These are phyloP conservation scores for Chloroceryle amazona DNA, from an alignment of 2,797 vertebrate genomes.

Conservation along the genomic window DNA sequence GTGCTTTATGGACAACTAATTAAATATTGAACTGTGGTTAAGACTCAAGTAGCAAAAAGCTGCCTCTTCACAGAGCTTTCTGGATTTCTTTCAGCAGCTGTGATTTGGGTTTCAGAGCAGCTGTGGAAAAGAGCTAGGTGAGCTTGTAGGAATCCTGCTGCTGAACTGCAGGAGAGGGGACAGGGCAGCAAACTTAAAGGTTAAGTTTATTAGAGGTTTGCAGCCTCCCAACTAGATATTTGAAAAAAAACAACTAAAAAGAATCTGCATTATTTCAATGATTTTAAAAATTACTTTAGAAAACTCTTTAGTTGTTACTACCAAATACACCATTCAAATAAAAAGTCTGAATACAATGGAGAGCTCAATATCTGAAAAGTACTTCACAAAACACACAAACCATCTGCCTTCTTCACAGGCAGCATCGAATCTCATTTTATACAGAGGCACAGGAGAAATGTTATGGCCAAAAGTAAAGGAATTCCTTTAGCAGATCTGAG, in stretches of 20 bases:
- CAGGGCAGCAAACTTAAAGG: no score
- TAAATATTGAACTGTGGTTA: constrained; percentile 30
- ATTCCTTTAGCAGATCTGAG: background rate
- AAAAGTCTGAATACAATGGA: background rate
- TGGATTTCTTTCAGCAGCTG: background rate
- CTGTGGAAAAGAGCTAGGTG: background rate
- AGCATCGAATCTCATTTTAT: background rate
- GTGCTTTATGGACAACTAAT: background rate
- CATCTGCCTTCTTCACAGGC: background rate
- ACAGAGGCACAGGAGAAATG: background rate
- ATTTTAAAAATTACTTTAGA: background rate
- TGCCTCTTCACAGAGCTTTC: background rate
- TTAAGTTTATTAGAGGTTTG: background rate
- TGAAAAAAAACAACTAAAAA: background rate
- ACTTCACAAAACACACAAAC: background rate
- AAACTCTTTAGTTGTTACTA: background rate
- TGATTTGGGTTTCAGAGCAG: background rate
- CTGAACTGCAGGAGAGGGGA: background rate
- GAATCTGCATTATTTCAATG: background rate
- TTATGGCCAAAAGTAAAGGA: background rate
- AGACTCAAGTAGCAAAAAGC: background rate
- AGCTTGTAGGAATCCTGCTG: background rate
- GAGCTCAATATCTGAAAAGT: background rate
- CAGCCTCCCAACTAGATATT: background rate
- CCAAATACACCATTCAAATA: background rate